Conservation (phyloP, 2,113 vertebrate species). For the Illadopsis cleaveri region DNA sequence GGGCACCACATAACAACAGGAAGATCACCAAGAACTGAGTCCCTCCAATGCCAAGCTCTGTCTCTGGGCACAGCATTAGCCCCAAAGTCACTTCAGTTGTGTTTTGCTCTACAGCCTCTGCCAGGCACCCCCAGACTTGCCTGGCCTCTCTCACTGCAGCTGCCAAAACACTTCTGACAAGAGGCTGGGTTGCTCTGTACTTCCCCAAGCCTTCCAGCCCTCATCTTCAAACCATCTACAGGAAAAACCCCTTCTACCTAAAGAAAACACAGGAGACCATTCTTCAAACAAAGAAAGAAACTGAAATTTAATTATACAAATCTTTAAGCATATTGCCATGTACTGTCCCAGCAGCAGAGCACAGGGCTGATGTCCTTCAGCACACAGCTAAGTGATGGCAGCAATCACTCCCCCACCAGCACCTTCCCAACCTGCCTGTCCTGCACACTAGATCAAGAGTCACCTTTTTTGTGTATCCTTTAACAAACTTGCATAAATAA, state of each 20-base stretch:
- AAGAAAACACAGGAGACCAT: neutral
- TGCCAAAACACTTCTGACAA: neutral
- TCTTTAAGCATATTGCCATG: fast-evolving
- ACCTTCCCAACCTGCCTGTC: neutral
- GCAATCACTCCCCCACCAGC: neutral
- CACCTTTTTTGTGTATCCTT: constrained; percentile 26
- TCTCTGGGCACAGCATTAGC: neutral
- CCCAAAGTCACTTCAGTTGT: no score
- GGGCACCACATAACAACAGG: fast-evolving
- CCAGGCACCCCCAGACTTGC: neutral
- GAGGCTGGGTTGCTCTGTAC: neutral
- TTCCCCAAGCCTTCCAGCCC: neutral
- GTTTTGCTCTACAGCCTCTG: neutral
- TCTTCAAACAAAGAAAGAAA: neutral
- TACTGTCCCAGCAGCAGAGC: neutral
- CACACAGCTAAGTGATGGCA: neutral
- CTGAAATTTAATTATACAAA: neutral
- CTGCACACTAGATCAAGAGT: neutral
- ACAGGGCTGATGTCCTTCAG: neutral
- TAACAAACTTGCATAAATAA: constrained; percentile 2
- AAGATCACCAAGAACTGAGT: neutral
- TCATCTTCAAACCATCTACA: neutral
- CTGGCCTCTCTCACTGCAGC: neutral
- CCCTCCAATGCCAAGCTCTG: fast-evolving
- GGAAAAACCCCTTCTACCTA: neutral